Evolutionary conservation across 2,888 invertebrate genomes (phyloP).

Genomic region (Troides oblongomaculatus): DNA sequence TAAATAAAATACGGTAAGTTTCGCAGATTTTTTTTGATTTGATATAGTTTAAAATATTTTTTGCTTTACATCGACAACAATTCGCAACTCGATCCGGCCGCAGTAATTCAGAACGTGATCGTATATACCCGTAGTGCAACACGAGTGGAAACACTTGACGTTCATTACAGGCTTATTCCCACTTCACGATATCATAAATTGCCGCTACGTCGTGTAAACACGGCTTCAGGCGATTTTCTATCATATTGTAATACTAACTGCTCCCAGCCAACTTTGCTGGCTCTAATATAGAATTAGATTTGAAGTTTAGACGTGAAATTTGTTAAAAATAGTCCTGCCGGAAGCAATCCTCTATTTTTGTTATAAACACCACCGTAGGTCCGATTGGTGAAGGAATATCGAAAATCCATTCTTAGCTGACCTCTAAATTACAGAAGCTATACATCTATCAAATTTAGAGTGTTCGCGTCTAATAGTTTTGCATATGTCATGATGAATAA

Average conservation of each 20-base stretch:
- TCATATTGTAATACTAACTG: not conserved
- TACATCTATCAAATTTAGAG: no score
- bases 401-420: no score
- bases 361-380: no score
- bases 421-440: no score
- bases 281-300: no score
- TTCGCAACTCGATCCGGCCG: constrained; percentile 1
- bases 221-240: not conserved
- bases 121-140: not conserved
- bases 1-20: constrained; percentile 7
- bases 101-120: constrained; percentile 13
- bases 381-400: no score
- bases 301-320: no score
- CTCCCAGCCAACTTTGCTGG: no score
- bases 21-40: not conserved
- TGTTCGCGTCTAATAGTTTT: no score
- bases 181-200: constrained; percentile 1
- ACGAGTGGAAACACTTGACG: constrained; percentile 12
- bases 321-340: no score
- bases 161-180: constrained; percentile 17
- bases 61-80: constrained; percentile 9
- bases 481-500: no score
- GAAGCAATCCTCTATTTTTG: no score
- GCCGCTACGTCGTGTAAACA: not conserved
- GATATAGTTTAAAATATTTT: constrained; percentile 9